Evolutionary conservation across 2,113 vertebrate genomes (phyloP).

Genomic region (Perccottus glenii): DNA sequence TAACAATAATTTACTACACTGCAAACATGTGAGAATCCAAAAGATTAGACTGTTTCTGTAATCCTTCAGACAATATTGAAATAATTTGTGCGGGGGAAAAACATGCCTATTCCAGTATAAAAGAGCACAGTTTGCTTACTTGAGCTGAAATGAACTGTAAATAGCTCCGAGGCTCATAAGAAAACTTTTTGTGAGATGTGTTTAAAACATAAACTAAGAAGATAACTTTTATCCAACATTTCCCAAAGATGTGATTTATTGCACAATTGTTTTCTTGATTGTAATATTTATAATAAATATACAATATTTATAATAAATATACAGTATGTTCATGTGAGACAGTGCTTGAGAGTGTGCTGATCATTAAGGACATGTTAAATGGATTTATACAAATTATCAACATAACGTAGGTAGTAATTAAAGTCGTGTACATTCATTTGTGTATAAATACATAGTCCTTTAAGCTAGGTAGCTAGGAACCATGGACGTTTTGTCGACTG

Average conservation of each 20-base stretch:
- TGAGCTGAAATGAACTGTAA: slow-evolving; percentile 32
- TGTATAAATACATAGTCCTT: no score
- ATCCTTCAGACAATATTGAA: slow-evolving; percentile 36
- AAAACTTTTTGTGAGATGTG: slow-evolving; percentile 45
- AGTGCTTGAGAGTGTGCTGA: slow-evolving; percentile 18
- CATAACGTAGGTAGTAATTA: no score
- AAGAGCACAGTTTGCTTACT: slow-evolving; percentile 36
- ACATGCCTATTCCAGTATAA: slow-evolving; percentile 35
- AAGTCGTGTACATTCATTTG: no score
- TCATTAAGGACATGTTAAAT: neutral
- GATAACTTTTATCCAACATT: slow-evolving; percentile 60
- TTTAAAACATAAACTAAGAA: slow-evolving; percentile 76
- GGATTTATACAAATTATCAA: no score
- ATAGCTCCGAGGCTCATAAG: slow-evolving; percentile 41
- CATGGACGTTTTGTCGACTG: neutral
- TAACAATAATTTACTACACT: slow-evolving; percentile 2
- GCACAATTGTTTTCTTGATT: slow-evolving; percentile 75
- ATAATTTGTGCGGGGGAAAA: slow-evolving; percentile 33
- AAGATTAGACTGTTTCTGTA: slow-evolving; percentile 42
- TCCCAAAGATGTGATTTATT: slow-evolving; percentile 88
- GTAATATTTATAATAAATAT: slow-evolving; percentile 84
- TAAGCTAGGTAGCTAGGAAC: slow-evolving; percentile 56
- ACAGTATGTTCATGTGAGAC: slow-evolving; percentile 77
- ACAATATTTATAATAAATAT: slow-evolving; percentile 82
- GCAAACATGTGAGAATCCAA: slow-evolving; percentile 14